These are phyloP conservation scores for Cremastobaeus sp. DNA, from an alignment of 2,888 invertebrate species.

Conservation along the genomic window DNA sequence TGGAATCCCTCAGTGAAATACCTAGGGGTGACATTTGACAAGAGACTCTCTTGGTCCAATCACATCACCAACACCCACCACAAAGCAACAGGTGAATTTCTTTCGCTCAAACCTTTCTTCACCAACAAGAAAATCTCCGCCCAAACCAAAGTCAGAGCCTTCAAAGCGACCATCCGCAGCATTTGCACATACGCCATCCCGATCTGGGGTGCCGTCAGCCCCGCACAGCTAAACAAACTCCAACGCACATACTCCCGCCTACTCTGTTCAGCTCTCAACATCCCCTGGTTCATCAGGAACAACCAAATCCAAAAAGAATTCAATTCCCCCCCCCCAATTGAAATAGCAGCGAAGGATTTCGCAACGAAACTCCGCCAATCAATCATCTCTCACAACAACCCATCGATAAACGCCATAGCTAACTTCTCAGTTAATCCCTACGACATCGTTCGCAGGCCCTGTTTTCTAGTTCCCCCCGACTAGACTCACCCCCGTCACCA, in stretches of 20 bases:
- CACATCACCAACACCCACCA: slow-evolving; percentile 5
- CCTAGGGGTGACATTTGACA: slow-evolving; percentile 17
- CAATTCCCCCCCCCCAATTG: not conserved
- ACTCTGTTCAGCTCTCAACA: not conserved
- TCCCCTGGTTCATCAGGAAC: not conserved
- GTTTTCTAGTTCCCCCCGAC: too few species aligned
- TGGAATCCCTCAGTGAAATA: slow-evolving; percentile 39
- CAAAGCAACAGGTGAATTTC: slow-evolving; percentile 14
- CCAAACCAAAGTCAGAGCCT: slow-evolving; percentile 19
- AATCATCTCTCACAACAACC: not conserved
- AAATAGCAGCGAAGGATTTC: not conserved
- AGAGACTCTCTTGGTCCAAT: slow-evolving; percentile 18
- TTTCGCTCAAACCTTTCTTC: too few species aligned
- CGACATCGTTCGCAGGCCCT: not conserved
- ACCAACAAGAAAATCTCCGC: slow-evolving; percentile 5
- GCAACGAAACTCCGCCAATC: not conserved
- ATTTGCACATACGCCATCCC: slow-evolving; percentile 7
- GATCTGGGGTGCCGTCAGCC: not conserved
- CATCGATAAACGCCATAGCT: not conserved
- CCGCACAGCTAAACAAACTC: not conserved
- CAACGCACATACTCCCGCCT: not conserved
- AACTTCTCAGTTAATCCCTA: not conserved
- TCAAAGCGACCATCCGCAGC: slow-evolving; percentile 38
- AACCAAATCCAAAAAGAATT: not conserved
- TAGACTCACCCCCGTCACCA: too few species aligned